Percentiles rank a stretch among this genome's conserved stretches.
These are phyloP conservation scores for Sternotherus odoratus DNA, from an alignment of 2,797 vertebrate genomes.

Conservation along the genomic window DNA sequence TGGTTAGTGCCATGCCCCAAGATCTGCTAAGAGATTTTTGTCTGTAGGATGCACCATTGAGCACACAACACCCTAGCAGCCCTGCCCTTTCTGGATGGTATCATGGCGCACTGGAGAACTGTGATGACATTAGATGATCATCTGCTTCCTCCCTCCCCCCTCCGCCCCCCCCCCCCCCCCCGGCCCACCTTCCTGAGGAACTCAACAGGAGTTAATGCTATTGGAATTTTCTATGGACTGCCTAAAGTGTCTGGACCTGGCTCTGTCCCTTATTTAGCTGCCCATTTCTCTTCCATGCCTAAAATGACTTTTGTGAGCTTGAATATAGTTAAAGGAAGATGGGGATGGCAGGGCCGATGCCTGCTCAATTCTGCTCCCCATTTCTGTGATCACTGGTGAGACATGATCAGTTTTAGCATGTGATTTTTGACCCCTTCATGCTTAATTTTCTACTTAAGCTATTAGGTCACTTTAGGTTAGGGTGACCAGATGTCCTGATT, in stretches of 20 bases:
- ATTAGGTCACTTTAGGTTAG: not conserved
- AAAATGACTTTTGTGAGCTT: not conserved
- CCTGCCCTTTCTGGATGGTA: not conserved
- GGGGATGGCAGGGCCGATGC: not conserved
- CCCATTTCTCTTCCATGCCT: not conserved
- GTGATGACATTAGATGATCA: not conserved
- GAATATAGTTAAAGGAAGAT: not conserved
- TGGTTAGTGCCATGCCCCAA: not conserved
- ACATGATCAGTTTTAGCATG: not conserved
- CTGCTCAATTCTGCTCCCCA: not conserved
- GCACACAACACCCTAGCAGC: not conserved
- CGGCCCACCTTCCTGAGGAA: not conserved
- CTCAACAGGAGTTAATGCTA: not conserved
- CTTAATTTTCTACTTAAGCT: not conserved
- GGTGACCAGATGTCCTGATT: too few relatives aligned
- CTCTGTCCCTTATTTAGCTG: not conserved
- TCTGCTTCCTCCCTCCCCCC: not conserved
- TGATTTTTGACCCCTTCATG: not conserved
- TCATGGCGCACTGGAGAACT: not conserved
- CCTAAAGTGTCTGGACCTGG: not conserved
- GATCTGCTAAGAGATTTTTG: not conserved
- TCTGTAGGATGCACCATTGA: not conserved
- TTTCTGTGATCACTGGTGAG: not conserved
- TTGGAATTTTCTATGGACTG: not conserved
- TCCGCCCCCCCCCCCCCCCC: too few relatives aligned